Base-by-base conservation (phyloP, 2,113 vertebrate species). In the Pomatostomus ruficeps region DNA sequence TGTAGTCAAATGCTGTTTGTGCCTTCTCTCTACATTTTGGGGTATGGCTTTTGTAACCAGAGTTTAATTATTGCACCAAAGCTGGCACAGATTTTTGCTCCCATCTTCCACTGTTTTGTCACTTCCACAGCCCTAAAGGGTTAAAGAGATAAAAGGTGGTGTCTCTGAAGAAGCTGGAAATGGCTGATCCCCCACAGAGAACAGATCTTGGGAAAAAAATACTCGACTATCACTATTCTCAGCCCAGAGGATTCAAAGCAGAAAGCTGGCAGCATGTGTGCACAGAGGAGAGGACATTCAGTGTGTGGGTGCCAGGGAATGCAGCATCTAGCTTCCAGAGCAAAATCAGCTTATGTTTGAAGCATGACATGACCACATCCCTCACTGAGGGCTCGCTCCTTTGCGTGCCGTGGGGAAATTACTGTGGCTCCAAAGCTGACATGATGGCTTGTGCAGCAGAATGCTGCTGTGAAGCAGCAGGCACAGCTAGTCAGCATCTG, bases 261-360 rank as follows among this genome's bases (percentile, higher is more conserved):
- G 49, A 77, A 80, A 90, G 48, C 45, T 83, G 92, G 45, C 22
- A 20, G 70, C 7, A 14, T 54, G 38, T 38, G 78, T 42, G 38
- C 51, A 24, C 1, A 9, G 59, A 88, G 88, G 48, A 95, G 81
- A 91, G 70, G 73, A 75, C 1, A 14, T 36, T 80, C 63, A 77
- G 35, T 23, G 74, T 93, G 87, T 42, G 42, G 66, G 36, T 95
- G 91, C 85, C 92, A 90, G 79, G 57, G 72, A 86, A 91, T 59
- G 46, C 63, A 62, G 61, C 8, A 49, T 61, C 52, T 66, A 25
- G 4, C 51, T 91, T 40, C 68, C 90, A 95, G 86, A 78, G 90
- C n/a, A 88, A 96, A 95, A 96, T 81, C 91, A 91, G 89, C 79
- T 91, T 75, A 91, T 81, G 67, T 85, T 88, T 2, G 5, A 95